These are phyloP conservation scores for Aviceda leuphotes DNA, from an alignment of 2,797 vertebrate species.

Conservation along the genomic window DNA sequence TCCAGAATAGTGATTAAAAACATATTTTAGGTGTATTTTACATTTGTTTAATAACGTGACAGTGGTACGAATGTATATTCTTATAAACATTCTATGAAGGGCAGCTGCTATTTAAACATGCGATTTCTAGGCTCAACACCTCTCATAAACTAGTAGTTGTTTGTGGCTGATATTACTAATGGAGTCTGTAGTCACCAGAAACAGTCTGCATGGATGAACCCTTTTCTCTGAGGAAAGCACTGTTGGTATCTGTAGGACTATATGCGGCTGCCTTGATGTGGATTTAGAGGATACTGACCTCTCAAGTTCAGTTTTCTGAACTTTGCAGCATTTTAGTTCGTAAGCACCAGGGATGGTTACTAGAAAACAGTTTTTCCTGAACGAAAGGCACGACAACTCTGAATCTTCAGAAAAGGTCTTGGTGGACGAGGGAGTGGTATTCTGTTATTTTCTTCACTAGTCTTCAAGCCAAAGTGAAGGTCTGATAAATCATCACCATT, in stretches of 20 bases:
- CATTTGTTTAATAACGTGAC: background rate
- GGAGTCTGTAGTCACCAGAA: background rate
- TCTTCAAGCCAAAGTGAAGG: background rate
- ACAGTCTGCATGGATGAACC: background rate
- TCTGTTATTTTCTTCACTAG: background rate
- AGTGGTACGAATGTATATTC: background rate
- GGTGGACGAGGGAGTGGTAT: no score
- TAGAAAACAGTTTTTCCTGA: background rate
- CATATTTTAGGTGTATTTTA: background rate
- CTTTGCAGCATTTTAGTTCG: background rate
- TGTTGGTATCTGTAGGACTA: background rate
- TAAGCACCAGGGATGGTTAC: background rate
- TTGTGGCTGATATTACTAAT: background rate
- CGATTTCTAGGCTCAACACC: background rate
- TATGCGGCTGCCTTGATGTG: background rate
- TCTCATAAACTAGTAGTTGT: background rate
- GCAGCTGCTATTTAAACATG: background rate
- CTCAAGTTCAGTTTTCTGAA: background rate
- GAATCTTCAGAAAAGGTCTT: accelerated
- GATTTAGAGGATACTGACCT: background rate
- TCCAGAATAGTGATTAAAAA: background rate
- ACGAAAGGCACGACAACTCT: accelerated
- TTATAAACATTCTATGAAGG: background rate
- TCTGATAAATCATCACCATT: background rate
- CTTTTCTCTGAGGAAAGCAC: background rate